These are phyloP conservation scores for Psylliodes chrysocephalus DNA, from an alignment of 2,888 invertebrate genomes.

Conservation along the genomic window DNA sequence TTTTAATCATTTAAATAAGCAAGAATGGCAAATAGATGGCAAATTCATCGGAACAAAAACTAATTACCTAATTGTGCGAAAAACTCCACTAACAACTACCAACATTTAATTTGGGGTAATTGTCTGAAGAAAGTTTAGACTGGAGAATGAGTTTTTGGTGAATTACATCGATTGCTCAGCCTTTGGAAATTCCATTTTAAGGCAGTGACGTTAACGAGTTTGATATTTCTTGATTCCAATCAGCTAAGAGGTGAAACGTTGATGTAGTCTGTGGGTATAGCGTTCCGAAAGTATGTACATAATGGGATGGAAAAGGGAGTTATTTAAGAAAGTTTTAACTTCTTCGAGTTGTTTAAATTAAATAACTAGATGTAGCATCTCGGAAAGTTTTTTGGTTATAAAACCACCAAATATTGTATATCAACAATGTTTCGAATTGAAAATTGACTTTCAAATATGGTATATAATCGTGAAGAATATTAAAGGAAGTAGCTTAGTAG, in stretches of 20 bases:
- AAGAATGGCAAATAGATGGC: background rate
- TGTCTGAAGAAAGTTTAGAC: constrained; percentile 35
- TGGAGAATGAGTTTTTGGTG: constrained; percentile 38
- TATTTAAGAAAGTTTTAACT: too few relatives aligned
- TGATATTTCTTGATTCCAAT: constrained; percentile 54
- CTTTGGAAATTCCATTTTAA: constrained; percentile 46
- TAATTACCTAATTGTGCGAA: constrained; percentile 34
- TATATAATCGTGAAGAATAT: too few relatives aligned
- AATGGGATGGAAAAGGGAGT: too few relatives aligned
- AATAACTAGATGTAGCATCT: too few relatives aligned
- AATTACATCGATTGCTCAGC: constrained; percentile 46
- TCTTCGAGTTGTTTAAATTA: too few relatives aligned
- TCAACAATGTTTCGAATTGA: too few relatives aligned
- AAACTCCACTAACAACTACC: constrained; percentile 20
- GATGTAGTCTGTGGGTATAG: constrained; percentile 27
- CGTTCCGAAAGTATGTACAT: too few relatives aligned
- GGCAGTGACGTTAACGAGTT: constrained; percentile 50
- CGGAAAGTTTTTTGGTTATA: too few relatives aligned
- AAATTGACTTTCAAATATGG: too few relatives aligned
- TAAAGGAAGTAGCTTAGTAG: too few relatives aligned
- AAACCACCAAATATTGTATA: too few relatives aligned
- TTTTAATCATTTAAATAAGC: background rate
- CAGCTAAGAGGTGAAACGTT: constrained; percentile 46
- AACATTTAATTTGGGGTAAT: constrained; percentile 36
- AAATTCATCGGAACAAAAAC: constrained; percentile 6